Evolutionary conservation across 2,113 vertebrate species (phyloP).

Genomic region (Pygoscelis adeliae): DNA sequence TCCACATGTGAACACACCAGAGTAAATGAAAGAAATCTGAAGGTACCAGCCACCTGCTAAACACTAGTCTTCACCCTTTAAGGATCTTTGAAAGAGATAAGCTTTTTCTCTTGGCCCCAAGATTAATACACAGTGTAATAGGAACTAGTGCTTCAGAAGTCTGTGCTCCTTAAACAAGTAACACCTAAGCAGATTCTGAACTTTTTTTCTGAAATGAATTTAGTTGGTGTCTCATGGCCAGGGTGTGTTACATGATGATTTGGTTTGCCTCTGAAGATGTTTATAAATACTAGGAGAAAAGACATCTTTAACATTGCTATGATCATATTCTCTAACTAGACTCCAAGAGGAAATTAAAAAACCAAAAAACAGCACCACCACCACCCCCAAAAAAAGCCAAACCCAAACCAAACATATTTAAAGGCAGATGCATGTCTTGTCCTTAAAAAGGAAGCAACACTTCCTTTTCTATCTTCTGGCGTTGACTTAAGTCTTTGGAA

Average conservation of each 20-base stretch:
- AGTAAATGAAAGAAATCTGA: background rate
- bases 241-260: background rate
- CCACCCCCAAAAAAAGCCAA: no score
- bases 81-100: background rate
- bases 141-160: background rate
- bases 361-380: background rate
- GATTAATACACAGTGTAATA: background rate
- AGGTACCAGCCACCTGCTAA: background rate
- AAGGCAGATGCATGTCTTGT: background rate
- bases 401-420: background rate
- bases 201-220: background rate
- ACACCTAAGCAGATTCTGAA: background rate
- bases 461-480: background rate
- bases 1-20: background rate
- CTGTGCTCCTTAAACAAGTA: background rate
- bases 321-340: background rate
- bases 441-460: background rate
- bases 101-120: background rate
- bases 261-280: background rate
- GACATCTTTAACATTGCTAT: background rate
- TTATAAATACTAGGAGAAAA: background rate
- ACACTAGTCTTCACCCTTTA: background rate
- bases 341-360: background rate
- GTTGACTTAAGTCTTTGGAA: background rate
- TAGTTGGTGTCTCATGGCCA: background rate